Evolutionary conservation across 2,113 vertebrate species (phyloP), one percentile per base, ranked within the genome.

Genomic region (Anolis sagrei): DNA sequence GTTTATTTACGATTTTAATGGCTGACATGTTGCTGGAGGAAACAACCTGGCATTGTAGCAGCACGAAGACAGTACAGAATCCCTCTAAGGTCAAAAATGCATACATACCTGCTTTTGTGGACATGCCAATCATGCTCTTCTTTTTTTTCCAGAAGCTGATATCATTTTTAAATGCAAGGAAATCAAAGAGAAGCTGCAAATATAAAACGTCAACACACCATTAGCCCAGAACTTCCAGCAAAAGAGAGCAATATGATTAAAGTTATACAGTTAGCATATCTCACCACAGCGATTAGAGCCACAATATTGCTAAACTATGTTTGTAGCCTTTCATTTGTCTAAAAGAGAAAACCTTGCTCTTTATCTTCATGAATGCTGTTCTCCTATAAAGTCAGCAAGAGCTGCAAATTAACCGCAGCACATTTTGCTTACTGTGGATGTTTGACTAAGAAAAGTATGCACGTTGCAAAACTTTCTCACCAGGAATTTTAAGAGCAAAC

Each of bases 81-180:
- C 6, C 44, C 18, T 29, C 14, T 58, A 58, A 48, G 1, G 19
- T 72, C 69, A 61, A 34, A 25, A 0, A 0, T 14, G n/a, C 79
- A 68, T 27, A 3, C 78, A 68, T 86, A 99, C 99, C 99, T 95
- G 98, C 99, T 97, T 98, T 99, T 90, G 97, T 98, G 64, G 99
- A 99, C 98, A 99, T 99, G 58, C 99, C 99, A 87, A 97, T 98
- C 99, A 99, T 99, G 96, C 97, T 99, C 88, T 97, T 99, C 95
- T 99, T 99, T 69, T 98, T 97, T 92, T 98, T 99, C 99, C 99
- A 99, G 90, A 99, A 99, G 90, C 98, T 99, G 95, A 99, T 99
- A 89, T 99, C 99, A 7, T 99, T 99, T 96, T 99, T 99, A 93
- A 99, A 99, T 0, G 99, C 99, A 93, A 99, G 95, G 87, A 99